A percentile compares a stretch with the other conserved stretches of the same genome.
Conservation (phyloP, 1,140 invertebrate species). For the Pristionchus pacificus region DNA sequence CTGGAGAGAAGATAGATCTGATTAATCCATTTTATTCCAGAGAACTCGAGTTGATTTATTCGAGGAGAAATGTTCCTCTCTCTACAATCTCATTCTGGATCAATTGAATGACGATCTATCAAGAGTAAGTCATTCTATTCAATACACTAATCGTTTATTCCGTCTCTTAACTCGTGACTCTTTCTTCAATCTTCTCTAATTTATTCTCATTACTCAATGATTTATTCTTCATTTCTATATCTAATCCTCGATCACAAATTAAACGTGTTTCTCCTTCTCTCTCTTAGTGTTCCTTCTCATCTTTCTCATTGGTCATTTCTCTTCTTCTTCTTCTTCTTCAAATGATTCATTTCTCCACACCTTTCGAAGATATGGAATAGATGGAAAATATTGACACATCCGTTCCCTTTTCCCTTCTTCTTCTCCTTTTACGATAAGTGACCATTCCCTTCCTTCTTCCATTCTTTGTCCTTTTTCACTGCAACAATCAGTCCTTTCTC, state of each 20-base stretch:
- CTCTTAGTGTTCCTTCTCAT: neutral
- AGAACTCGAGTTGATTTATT: slow-evolving; percentile 33
- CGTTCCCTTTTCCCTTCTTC: neutral
- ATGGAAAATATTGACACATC: too few relatives aligned
- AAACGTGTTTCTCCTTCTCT: slow-evolving; percentile 9
- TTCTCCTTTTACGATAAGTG: neutral
- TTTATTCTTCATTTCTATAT: too few relatives aligned
- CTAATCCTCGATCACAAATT: slow-evolving; percentile 14
- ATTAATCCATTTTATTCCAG: too few relatives aligned
- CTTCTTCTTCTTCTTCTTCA: too few relatives aligned
- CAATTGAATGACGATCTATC: slow-evolving; percentile 30
- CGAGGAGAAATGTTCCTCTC: slow-evolving; percentile 34
- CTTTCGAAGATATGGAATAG: too few relatives aligned
- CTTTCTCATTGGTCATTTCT: too few relatives aligned
- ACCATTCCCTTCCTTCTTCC: neutral
- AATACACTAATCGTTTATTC: too few relatives aligned
- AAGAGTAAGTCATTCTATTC: slow-evolving; percentile 24
- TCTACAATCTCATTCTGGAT: slow-evolving; percentile 39
- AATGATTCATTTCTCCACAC: too few relatives aligned
- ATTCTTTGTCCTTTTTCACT: neutral
- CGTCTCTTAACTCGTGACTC: too few relatives aligned
- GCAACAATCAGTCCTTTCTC: neutral
- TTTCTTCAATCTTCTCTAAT: too few relatives aligned
- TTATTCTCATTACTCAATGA: too few relatives aligned
- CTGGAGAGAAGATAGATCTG: too few relatives aligned